phyloP scores from a whole-genome alignment of 2,888 invertebrate genomes.

The Drosophila emarginata region DNA sequence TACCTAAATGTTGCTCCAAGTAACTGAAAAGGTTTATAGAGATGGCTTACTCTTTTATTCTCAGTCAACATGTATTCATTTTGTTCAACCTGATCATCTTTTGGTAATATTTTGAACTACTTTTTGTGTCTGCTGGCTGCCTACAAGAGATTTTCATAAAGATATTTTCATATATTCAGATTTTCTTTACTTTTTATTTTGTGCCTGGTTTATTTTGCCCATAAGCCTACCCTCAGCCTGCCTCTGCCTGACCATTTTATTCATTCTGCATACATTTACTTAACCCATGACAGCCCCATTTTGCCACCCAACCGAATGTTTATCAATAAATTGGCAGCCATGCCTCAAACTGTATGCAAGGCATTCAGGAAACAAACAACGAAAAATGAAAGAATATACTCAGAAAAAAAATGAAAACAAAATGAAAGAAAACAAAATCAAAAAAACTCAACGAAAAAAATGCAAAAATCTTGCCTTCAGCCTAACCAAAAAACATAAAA shows the following conservation, averaged over 20 bases:
- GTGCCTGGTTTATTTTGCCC: neutral
- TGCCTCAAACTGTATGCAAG: conserved; percentile 52
- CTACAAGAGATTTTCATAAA: conserved; percentile 2
- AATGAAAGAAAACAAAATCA: conserved; percentile 21
- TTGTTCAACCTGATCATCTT: neutral
- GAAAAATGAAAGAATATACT: conserved; percentile 5
- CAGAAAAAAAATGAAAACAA: conserved; percentile 3
- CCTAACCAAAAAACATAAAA: conserved; percentile 53
- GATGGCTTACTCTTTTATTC: neutral
- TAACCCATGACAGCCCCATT: conserved; percentile 19
- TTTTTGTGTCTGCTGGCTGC: neutral
- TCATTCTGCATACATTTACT: conserved; percentile 16
- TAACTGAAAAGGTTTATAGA: neutral
- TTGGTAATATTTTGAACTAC: conserved; percentile 7
- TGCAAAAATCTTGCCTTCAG: conserved; percentile 22
- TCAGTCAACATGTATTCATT: neutral
- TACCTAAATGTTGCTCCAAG: neutral
- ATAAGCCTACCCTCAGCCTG: neutral
- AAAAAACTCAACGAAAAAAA: conserved; percentile 16
- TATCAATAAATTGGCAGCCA: conserved; percentile 71
- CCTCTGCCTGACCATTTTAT: conserved; percentile 4
- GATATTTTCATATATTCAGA: neutral
- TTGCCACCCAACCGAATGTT: conserved; percentile 42
- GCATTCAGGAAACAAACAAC: conserved; percentile 18
- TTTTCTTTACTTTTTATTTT: neutral